Evolutionary conservation across 1,140 invertebrate species (phyloP), one percentile per base, ranked within the genome.

Genomic region (Brachionus paranguensis): DNA sequence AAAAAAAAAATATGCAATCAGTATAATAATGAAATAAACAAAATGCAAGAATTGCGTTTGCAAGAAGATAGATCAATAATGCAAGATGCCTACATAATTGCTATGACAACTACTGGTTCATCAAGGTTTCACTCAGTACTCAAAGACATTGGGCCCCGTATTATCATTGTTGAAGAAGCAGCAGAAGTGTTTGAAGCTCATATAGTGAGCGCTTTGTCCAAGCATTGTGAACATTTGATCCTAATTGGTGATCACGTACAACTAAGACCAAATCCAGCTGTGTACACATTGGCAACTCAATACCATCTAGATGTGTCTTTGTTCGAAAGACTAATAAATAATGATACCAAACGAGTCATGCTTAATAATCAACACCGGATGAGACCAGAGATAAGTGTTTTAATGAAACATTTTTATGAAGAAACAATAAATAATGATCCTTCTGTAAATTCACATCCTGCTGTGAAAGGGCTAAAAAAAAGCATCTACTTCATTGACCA

Each of bases 31-130:
- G 60, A 65, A 29, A 10, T n/a, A 33, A 12, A 8, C 7, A 3
- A 7, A 29, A 55, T 84, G 10, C 27, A 43, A 43, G 85, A 84
- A 55, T 29, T 41, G 2, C n/a, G 29, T 24, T 41, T 55, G 20
- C 47, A 60, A 55, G 70, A 74, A 53, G 85, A 84, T 37, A 29
- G 43, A 53, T 41, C 14, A 29, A 50, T 78, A 68, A 53, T 84
- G 85, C 3, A 84, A 84, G 68, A 86, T 43, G 27, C 55, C 10
- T 45, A 20, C 27, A 78, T 86, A 14, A 76, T 94, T 55, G 94
- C 93, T 10, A 92, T 94, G 91, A 95, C 94, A 0, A 95, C 93
- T 3, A 93, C 93, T 11, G 92, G 92, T 60, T 93, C 93, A 1
- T 93, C 93, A 6, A 91, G 92, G 65, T 87, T 92, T 12, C 91